Conservation (phyloP, 2,113 vertebrate species). For the Puma concolor region DNA sequence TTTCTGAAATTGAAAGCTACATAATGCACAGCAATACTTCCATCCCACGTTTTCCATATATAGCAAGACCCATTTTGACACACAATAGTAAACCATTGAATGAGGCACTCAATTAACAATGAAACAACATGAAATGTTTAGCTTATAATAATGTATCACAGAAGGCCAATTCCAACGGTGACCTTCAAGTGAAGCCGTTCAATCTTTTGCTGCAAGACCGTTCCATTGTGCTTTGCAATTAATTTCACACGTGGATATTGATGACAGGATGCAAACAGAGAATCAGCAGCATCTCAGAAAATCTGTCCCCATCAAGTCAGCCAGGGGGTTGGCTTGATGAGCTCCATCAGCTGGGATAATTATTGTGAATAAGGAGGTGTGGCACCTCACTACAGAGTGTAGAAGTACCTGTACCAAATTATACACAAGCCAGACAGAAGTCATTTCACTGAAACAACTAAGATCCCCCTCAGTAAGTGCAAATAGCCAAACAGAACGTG, state of each 20-base stretch:
- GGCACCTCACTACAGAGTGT: constrained; percentile 24
- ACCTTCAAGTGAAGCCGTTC: constrained; percentile 62
- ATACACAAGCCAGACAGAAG: not conserved
- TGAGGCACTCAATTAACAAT: constrained; percentile 64
- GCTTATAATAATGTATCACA: constrained; percentile 62
- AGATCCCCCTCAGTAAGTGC: constrained; percentile 18
- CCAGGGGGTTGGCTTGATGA: constrained; percentile 44
- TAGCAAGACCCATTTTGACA: constrained; percentile 34
- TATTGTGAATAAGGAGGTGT: constrained; percentile 63
- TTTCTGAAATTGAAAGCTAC: constrained; percentile 53
- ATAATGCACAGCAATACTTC: not conserved
- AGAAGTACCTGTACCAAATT: constrained; percentile 35
- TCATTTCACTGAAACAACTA: constrained; percentile 29
- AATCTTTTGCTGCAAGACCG: constrained; percentile 50
- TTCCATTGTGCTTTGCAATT: constrained; percentile 67
- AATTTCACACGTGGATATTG: constrained; percentile 72
- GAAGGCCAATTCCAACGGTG: constrained; percentile 63
- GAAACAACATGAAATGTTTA: constrained; percentile 65
- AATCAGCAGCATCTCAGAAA: constrained; percentile 57
- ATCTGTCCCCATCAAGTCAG: constrained; percentile 44
- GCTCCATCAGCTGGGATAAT: constrained; percentile 70
- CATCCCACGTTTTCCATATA: constrained; percentile 49
- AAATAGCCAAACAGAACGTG: not conserved
- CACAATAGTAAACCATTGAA: constrained; percentile 41
- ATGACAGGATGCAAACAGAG: constrained; percentile 68